A percentile compares a stretch with the other conserved stretches of the same genome.
These are phyloP conservation scores for Hemithea aestivaria DNA, from an alignment of 2,888 invertebrate genomes.

Conservation along the genomic window DNA sequence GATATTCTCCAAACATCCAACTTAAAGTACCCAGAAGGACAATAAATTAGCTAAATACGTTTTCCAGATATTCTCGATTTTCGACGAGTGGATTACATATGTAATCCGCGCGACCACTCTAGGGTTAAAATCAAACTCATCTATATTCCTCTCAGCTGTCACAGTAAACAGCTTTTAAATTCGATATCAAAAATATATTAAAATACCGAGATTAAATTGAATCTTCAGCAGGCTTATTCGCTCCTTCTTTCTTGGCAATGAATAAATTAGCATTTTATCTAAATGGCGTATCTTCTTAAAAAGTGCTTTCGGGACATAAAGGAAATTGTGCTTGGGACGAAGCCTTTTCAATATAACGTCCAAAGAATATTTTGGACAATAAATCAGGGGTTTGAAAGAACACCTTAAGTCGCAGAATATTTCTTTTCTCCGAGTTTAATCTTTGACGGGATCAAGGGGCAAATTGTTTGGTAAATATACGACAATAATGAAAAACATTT, in stretches of 20 bases:
- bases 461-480: constrained; percentile 11
- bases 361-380: constrained; percentile 34
- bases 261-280: constrained; percentile 76
- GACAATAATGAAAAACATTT: neutral
- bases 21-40: too few species aligned
- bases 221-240: constrained; percentile 56
- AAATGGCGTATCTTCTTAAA: constrained; percentile 68
- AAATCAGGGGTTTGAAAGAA: constrained; percentile 33
- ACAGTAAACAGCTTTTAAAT: constrained; percentile 49
- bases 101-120: too few species aligned
- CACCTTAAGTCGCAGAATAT: constrained; percentile 12
- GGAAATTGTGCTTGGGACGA: constrained; percentile 28
- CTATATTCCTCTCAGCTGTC: too few species aligned
- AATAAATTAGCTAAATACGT: too few species aligned
- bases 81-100: too few species aligned
- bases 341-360: constrained; percentile 41
- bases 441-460: constrained; percentile 17
- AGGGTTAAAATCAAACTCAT: too few species aligned
- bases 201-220: constrained; percentile 61
- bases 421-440: constrained; percentile 25
- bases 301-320: constrained; percentile 51
- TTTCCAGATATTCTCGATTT: too few species aligned
- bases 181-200: constrained; percentile 63
- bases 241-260: constrained; percentile 64
- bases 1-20: too few species aligned